Base-by-base conservation (phyloP, 2,888 invertebrate species). In the Dexiosoma caninum region DNA sequence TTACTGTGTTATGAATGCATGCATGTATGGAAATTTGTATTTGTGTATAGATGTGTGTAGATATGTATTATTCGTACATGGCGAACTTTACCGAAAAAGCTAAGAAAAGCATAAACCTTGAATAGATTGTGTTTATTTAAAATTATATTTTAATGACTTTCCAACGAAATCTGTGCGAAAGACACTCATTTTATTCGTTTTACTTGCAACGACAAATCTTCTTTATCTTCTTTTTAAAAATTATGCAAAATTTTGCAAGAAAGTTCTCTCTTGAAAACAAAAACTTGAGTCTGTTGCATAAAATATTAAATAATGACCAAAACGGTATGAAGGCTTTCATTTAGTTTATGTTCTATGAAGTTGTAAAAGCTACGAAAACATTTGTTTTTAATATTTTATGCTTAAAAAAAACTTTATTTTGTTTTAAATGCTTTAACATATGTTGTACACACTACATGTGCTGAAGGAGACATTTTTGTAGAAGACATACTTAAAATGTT, bases 71-170 rank as follows among this genome's bases (percentile, higher is more conserved):
- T n/a, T n/a, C n/a, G n/a, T n/a, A n/a, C n/a, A n/a, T n/a, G n/a
- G n/a, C n/a, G n/a, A n/a, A n/a, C n/a, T n/a, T n/a, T n/a, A n/a
- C n/a, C n/a, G n/a, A n/a, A n/a, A n/a, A n/a, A n/a, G n/a, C n/a
- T n/a, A n/a, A n/a, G n/a, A n/a, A n/a, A n/a, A n/a, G n/a, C n/a
- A n/a, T n/a, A n/a, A n/a, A n/a, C n/a, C n/a, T n/a, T n/a, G n/a
- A 12, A 27, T 9, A 66, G 27, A 30, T 37, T 51, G n/a, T 16
- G 30, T 44, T 55, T 7, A 14, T 0, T 21, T 69, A 16, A 51
- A 71, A 71, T 62, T 71, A 42, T 42, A 32, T 46, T 60, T 42
- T 60, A 62, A 71, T 60, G 60, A 53, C 60, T 51, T 49, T 49
- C 19, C 46, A 30, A 23, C 27, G 40, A 40, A 59, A 40, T 27